These are phyloP conservation scores for Melinaea menophilus DNA, from an alignment of 2,888 invertebrate species.

Conservation along the genomic window DNA sequence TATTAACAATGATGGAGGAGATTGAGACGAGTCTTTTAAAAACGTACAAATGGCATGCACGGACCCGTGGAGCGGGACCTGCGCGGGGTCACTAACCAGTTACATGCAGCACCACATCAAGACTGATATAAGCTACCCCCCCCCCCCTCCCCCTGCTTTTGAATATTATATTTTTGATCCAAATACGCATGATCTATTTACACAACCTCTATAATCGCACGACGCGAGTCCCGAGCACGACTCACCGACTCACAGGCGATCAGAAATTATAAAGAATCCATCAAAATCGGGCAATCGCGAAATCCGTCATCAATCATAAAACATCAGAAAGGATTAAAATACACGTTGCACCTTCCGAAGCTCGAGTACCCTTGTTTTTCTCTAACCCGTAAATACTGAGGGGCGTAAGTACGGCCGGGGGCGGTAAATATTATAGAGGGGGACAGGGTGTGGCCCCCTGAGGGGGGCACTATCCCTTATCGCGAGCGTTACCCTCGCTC, in stretches of 20 bases:
- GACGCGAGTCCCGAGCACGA: constrained; percentile 52
- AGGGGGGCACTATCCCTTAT: constrained; percentile 77
- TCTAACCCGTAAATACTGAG: constrained; percentile 78
- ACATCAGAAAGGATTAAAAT: constrained; percentile 79
- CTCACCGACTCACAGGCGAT: constrained; percentile 41
- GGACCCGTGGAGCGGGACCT: constrained; percentile 32
- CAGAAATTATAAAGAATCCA: constrained; percentile 69
- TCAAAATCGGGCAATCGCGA: constrained; percentile 71
- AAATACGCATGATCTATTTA: constrained; percentile 30
- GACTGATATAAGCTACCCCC: constrained; percentile 29
- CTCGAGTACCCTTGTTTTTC: constrained; percentile 78
- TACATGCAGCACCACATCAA: constrained; percentile 43
- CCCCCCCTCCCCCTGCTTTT: constrained; percentile 18
- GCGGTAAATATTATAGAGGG: constrained; percentile 77
- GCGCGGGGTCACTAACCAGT: constrained; percentile 43
- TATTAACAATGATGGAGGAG: constrained; percentile 17
- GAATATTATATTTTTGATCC: constrained; percentile 16
- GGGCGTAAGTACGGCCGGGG: constrained; percentile 78
- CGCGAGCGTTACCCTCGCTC: constrained; percentile 77
- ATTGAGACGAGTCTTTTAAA: background rate
- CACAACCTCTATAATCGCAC: constrained; percentile 44
- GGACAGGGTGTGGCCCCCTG: constrained; percentile 55
- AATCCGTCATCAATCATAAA: constrained; percentile 78
- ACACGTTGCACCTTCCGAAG: constrained; percentile 77
- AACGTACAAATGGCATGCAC: constrained; percentile 7